These are phyloP conservation scores for Cryptomyrus ogoouensis DNA, from an alignment of 2,113 vertebrate species.

Conservation along the genomic window DNA sequence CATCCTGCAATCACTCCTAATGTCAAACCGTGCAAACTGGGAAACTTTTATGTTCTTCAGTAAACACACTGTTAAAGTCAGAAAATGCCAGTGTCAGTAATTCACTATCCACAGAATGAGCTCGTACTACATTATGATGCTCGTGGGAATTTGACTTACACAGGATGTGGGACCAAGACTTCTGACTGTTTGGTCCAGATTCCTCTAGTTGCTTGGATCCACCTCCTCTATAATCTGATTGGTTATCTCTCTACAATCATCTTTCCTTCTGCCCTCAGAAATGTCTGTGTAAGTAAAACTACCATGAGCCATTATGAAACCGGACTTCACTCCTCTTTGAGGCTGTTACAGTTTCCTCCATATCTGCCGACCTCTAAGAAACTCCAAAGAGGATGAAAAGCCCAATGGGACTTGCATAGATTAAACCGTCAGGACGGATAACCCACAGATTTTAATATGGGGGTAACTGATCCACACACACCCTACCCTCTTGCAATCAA, in stretches of 20 bases:
- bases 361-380: not conserved
- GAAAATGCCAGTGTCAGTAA: not conserved
- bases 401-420: not conserved
- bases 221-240: not conserved
- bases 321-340: not conserved
- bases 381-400: not conserved
- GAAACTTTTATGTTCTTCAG: not conserved
- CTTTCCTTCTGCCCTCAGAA: not conserved
- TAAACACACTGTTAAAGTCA: not conserved
- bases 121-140: not conserved
- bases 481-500: not conserved
- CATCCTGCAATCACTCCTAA: not conserved
- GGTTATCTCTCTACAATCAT: not conserved
- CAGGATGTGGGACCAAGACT: not conserved
- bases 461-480: not conserved
- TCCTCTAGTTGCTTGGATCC: not conserved
- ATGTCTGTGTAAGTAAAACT: not conserved
- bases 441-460: not conserved
- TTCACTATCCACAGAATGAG: not conserved
- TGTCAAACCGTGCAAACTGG: not conserved
- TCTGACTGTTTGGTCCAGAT: not conserved
- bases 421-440: not conserved
- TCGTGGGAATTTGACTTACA: not conserved
- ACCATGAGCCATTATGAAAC: not conserved
- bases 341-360: not conserved